Evolutionary conservation across 2,113 vertebrate species (phyloP).

Genomic region (Odocoileus virginianus): DNA sequence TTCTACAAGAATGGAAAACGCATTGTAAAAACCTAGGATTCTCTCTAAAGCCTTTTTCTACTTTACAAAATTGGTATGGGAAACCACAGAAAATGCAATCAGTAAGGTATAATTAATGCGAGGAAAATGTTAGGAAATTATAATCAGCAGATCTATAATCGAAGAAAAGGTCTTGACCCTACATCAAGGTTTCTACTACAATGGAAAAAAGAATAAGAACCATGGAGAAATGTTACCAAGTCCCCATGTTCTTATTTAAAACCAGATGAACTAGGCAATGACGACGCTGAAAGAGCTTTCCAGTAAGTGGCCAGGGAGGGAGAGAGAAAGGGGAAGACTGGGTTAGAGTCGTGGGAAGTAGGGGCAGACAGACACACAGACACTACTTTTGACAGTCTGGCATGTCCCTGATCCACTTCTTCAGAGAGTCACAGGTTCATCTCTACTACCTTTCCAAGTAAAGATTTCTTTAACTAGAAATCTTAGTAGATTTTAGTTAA

Average conservation of each 20-base stretch:
- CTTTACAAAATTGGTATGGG: slow-evolving; percentile 2
- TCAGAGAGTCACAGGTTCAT: neutral
- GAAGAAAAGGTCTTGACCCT: slow-evolving; percentile 37
- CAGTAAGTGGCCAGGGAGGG: neutral
- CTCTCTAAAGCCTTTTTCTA: neutral
- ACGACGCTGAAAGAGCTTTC: neutral
- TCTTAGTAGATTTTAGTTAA: neutral
- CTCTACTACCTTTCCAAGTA: neutral
- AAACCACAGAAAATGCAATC: slow-evolving; percentile 37
- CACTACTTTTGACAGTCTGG: neutral
- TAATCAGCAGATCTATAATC: slow-evolving; percentile 43
- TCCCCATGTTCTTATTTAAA: neutral
- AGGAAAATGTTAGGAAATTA: slow-evolving; percentile 50
- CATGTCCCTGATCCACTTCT: neutral
- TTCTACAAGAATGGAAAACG: neutral
- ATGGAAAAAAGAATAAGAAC: neutral
- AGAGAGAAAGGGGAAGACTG: neutral
- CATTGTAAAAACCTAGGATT: neutral
- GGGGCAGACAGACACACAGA: neutral
- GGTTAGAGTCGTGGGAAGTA: neutral
- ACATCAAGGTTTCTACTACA: neutral
- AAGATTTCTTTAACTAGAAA: slow-evolving; percentile 1
- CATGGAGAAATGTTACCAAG: neutral
- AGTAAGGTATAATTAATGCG: slow-evolving; percentile 51
- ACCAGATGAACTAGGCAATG: neutral